A percentile compares a stretch with the other conserved stretches of the same genome.
These are phyloP conservation scores for Tetranychus piercei DNA, from an alignment of 2,888 invertebrate species.

Conservation along the genomic window DNA sequence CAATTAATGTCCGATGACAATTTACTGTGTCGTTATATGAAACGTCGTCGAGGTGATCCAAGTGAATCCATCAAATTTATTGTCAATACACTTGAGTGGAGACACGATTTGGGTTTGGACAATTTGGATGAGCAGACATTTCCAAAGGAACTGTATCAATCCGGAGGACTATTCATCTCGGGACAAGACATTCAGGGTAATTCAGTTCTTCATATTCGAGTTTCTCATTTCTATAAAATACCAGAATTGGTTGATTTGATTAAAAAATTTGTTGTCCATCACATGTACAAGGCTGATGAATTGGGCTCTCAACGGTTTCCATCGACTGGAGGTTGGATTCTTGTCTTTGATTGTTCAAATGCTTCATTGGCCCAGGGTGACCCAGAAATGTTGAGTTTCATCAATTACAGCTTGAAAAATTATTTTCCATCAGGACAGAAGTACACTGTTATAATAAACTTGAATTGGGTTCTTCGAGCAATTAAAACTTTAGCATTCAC, in stretches of 20 bases:
- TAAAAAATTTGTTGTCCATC: not conserved
- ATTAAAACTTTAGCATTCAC: not conserved
- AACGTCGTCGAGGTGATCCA: not conserved
- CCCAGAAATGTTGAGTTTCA: not conserved
- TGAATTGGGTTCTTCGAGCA: not conserved
- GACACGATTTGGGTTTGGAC: not conserved
- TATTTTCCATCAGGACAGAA: not conserved
- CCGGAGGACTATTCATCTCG: not conserved
- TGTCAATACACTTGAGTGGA: not conserved
- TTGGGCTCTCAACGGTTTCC: not conserved
- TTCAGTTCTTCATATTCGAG: conserved; percentile 3
- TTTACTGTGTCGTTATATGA: not conserved
- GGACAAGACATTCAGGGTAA: not conserved
- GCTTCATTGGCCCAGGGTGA: conserved; percentile 3
- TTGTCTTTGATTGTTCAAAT: conserved; percentile 1
- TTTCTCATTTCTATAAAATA: not conserved
- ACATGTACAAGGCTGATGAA: conserved; percentile 9
- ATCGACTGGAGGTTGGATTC: not conserved
- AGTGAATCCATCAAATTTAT: too few relatives aligned
- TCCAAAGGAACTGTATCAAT: not conserved
- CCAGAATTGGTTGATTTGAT: not conserved
- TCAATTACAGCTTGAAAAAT: not conserved
- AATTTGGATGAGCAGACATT: not conserved
- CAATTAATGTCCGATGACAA: conserved; percentile 3
- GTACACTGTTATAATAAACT: not conserved